Evolutionary conservation across 2,797 vertebrate genomes (phyloP), one percentile per base, ranked within the genome.

Genomic region (Brachymystax lenok): DNA sequence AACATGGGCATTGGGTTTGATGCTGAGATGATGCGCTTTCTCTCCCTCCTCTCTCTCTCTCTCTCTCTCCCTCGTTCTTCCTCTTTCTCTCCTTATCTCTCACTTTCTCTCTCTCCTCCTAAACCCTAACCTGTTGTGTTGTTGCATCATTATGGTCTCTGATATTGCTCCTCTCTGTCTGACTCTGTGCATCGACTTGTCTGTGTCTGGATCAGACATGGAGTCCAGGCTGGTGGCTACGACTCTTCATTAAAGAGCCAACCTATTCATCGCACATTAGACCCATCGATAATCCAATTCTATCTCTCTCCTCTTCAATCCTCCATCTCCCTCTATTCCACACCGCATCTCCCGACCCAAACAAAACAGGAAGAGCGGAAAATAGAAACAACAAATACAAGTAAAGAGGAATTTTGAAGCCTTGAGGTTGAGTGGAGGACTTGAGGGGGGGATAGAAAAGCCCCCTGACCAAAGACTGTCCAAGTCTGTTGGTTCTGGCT

Each of bases 241-340:
- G 28, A 81, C 77, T 77, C 71, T 67, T 82, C 33, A 64, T 79
- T 85, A 82, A 86, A 82, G 56, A 80, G 76, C 77, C 73, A 72
- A 83, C 46, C 79, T 72, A 88, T 90, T 88, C 79, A 85, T 87
- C 75, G 59, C 0, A 69, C 67, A 77, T 87, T 82, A 40, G 52
- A 80, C 8, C 56, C 28, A 84, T 81, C 21, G 74, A 86, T 87
- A 80, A 74, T 80, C 80, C 30, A 54, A 51, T 46, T 80, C 19
- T 5, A 61, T 10, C 59, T 64, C 24, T 74, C 67, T 75, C 33
- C 30, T 76, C 24, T 74, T 68, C 7, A 1, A n/a, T 35, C 30
- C 1, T 19, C 69, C 54, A 24, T 6, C 19, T 3, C 71, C 66
- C 54, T 67, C 40, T 10, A 13, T 10, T 17, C 75, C 17, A 7